These are phyloP conservation scores for Pangasius mekongensis DNA, from an alignment of 2,797 vertebrate genomes.

Conservation along the genomic window DNA sequence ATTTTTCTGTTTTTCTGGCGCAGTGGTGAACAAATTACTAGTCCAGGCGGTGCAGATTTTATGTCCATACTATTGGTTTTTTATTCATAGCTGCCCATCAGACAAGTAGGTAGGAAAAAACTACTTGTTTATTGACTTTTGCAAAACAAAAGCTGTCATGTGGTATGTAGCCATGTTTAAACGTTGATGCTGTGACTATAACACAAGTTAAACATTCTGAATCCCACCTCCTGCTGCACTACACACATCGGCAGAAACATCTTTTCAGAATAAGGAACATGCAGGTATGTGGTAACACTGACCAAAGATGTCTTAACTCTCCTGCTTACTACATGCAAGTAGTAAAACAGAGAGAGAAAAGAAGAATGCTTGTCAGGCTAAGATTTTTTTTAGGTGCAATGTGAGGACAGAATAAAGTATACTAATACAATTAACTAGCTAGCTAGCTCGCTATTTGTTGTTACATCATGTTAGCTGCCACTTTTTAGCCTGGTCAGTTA, in stretches of 20 bases:
- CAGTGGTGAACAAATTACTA: not conserved
- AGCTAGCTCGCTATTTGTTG: not conserved
- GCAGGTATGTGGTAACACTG: not conserved
- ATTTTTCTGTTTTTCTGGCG: not conserved
- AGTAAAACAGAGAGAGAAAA: not conserved
- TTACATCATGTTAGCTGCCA: not conserved
- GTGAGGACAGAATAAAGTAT: not conserved
- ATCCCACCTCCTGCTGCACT: not conserved
- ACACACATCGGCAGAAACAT: not conserved
- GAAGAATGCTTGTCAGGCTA: not conserved
- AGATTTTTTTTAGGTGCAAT: not conserved
- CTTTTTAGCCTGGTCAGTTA: not conserved
- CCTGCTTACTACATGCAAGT: not conserved
- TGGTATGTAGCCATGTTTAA: not conserved
- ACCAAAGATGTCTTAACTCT: not conserved
- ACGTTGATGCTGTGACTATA: not conserved
- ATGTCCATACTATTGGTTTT: not conserved
- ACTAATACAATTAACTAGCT: not conserved
- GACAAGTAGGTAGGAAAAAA: not conserved
- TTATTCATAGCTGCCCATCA: not conserved
- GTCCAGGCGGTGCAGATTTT: not conserved
- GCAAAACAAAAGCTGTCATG: not conserved
- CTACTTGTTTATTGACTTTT: not conserved
- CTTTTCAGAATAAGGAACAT: not conserved
- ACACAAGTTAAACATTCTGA: not conserved